phyloP scores from a whole-genome alignment of 2,888 invertebrate species.

The Nasonia oneida region DNA sequence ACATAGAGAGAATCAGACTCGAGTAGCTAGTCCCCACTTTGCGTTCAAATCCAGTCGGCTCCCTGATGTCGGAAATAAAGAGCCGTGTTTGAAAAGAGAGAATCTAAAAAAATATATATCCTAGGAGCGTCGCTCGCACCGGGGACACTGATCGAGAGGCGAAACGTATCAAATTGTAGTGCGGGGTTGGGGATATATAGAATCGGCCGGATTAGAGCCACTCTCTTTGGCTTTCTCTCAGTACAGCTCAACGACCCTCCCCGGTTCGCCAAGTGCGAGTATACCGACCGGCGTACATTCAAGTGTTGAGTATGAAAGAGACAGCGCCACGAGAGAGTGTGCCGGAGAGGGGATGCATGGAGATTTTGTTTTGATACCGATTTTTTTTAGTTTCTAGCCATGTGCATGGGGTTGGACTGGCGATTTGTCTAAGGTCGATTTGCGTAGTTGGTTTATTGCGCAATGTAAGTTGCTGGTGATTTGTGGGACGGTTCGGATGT shows the following conservation, averaged over 20 bases:
- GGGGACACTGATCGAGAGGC: conserved; percentile 25
- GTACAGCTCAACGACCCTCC: not conserved
- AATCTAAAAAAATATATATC: conserved; percentile 48
- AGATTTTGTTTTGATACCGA: conserved; percentile 59
- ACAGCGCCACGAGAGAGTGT: not conserved
- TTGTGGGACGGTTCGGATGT: not conserved
- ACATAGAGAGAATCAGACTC: conserved; percentile 60
- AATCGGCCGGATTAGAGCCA: conserved; percentile 52
- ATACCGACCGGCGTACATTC: conserved; percentile 41
- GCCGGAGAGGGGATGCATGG: not conserved
- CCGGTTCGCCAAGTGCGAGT: conserved; percentile 52
- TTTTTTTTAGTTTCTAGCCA: conserved; percentile 29
- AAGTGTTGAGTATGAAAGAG: conserved; percentile 45
- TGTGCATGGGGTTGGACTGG: not conserved
- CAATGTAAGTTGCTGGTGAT: not conserved
- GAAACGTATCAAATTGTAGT: conserved; percentile 47
- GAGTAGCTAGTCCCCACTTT: not conserved
- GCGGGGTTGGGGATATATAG: conserved; percentile 13
- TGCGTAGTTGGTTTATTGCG: conserved; percentile 29
- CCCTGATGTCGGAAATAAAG: conserved; percentile 54
- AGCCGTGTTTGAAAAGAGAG: conserved; percentile 46
- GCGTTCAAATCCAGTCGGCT: not conserved
- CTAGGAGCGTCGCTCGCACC: not conserved
- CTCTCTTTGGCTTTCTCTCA: conserved; percentile 9
- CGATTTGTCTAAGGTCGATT: conserved; percentile 40